These are phyloP conservation scores for Noctua janthina DNA, from an alignment of 2,888 invertebrate genomes.

Conservation along the genomic window DNA sequence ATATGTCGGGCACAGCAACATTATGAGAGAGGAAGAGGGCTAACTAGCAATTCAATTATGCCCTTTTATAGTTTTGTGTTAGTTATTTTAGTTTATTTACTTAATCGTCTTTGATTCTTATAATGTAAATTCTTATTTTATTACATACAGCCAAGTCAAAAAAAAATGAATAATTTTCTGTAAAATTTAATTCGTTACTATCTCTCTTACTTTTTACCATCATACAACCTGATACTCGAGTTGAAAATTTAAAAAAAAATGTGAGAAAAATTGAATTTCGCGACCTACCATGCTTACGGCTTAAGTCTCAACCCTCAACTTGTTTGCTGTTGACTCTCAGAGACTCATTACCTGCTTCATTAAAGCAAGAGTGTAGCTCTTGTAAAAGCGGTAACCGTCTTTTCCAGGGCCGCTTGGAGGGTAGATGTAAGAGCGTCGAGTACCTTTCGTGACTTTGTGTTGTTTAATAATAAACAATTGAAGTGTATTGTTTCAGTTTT, in stretches of 20 bases:
- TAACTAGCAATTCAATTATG: no score
- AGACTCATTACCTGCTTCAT: conserved; percentile 87
- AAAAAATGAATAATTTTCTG: not conserved
- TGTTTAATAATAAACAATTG: conserved; percentile 57
- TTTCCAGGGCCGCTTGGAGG: conserved; percentile 59
- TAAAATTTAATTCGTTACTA: no score
- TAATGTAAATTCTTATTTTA: no score
- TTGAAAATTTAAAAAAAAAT: not conserved
- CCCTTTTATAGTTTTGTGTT: no score
- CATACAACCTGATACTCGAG: not conserved
- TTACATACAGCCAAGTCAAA: no score
- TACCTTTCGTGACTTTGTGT: conserved; percentile 29
- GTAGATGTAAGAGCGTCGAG: conserved; percentile 47
- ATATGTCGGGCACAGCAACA: no score
- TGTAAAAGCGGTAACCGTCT: conserved; percentile 73
- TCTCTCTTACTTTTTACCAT: no score
- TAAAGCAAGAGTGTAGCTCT: conserved; percentile 82
- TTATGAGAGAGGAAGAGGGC: no score
- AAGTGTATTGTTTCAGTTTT: conserved; percentile 40
- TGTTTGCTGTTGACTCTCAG: conserved; percentile 81
- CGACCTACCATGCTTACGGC: not conserved
- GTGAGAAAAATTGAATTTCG: not conserved
- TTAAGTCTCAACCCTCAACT: conserved; percentile 66
- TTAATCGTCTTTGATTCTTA: no score
- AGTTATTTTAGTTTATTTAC: no score